Evolutionary conservation across 1,140 invertebrate species (phyloP), one percentile per base, ranked within the genome.

Genomic region (Delia radicum): DNA sequence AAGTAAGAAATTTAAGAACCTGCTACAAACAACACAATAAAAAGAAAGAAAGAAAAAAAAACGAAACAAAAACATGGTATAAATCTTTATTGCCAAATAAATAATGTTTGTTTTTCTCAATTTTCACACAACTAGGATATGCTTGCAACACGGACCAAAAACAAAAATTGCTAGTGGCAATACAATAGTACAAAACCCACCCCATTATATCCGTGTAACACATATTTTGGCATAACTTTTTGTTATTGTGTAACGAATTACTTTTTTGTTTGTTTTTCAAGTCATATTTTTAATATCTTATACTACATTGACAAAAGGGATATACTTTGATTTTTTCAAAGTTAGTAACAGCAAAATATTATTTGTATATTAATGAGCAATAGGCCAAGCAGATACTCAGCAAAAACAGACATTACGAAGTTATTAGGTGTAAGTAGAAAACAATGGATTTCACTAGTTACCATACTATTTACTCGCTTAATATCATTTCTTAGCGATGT

Each of bases 31-130:
- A 55, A n/a, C n/a, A n/a, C n/a, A n/a, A n/a, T n/a, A n/a, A n/a
- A 55, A 55, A 21, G 18, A 21, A 8, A 18, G 46, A 55, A 55
- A 5, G 13, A 46, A 46, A 46, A 8, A 46, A 46, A 3, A 55
- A 55, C n/a, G 18, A 21, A 55, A 55, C 18, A 21, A 55, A 21
- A 55, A 55, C n/a, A 55, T 21, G n/a, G n/a, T 18, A 55, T 55
- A 55, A 55, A 55, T 55, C 48, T 55, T 55, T 55, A 55, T 55
- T 55, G 48, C 48, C 48, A 55, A 55, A 55, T 55, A 55, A 55
- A 55, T 55, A 55, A 55, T 55, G 48, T 55, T 55, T 55, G 48
- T 55, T 55, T 55, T 55, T 55, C 48, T 21, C 48, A 55, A 24
- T 48, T 48, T n/a, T 48, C 42, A n/a, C 42, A 48, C 42, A 15